Evolutionary conservation across 2,113 vertebrate species (phyloP), one percentile per base, ranked within the genome.

Genomic region (Myxocyprinus asiaticus): DNA sequence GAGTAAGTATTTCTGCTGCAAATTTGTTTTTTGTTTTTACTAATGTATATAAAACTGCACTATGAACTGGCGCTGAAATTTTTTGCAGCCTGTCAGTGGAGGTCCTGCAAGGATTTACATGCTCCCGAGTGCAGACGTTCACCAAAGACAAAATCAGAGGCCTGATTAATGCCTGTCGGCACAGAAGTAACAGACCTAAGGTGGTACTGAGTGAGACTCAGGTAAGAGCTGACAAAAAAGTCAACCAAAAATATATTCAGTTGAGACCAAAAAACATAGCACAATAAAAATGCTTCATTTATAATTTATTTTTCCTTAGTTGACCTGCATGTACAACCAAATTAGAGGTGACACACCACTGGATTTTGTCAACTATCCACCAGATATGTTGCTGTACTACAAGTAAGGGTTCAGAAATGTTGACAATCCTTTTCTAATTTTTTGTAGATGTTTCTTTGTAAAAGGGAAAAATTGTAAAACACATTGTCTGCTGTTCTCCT

Each of bases 321-420:
- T 86, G 17, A 83, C 76, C 6, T 84, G 82, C 76, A 86, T 86
- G 84, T 66, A 81, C 63, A 81, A 70, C 77, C 2, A 63, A 15
- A 45, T 84, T 45, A 76, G 53, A 61, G 43, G 7, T 6, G 58
- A 84, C 4, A 43, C 44, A 4, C 4, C 58, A 9, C 3, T 67
- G 10, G 58, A 84, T 56, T 86, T 84, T 63, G 59, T 3, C 12
- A 78, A 59, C 50, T 84, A 82, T 45, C 77, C 67, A 50, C 22
- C 76, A 74, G 82, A 86, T 9, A 77, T 86, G 79, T 55, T 86
- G 62, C 62, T 86, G 55, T 86, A 86, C 55, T 74, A 65, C 58
- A 67, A 79, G 84, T 86, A 78, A 82, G 84, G 33, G 62, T 14
- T 15, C 22, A 33, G 22, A 33, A 1, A 3, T 33, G 1, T 33